Percentiles rank a stretch among this genome's conserved stretches.
Conservation (phyloP, 2,888 invertebrate species). For the Chironomus tentans region DNA sequence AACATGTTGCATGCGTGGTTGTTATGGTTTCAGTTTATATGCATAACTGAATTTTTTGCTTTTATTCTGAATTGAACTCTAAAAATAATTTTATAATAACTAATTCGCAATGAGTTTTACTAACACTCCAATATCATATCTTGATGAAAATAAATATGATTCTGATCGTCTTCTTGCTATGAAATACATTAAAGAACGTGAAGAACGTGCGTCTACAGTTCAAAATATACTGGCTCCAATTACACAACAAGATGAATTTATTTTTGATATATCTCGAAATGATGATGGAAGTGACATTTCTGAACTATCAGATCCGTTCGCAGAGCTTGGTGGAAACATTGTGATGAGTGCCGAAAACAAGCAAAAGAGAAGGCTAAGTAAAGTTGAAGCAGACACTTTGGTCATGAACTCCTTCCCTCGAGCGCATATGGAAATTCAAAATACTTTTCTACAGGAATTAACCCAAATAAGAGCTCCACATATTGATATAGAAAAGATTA, state of each 20-base stretch:
- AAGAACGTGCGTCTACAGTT: neutral
- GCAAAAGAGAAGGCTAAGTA: slow-evolving; percentile 8
- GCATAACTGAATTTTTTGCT: neutral
- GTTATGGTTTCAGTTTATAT: too few relatives aligned
- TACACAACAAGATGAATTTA: slow-evolving; percentile 9
- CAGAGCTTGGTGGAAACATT: slow-evolving; percentile 2
- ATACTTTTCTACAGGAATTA: neutral
- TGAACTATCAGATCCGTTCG: slow-evolving; percentile 18
- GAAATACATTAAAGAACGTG: slow-evolving; percentile 16
- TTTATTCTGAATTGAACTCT: neutral
- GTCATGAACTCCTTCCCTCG: slow-evolving; percentile 16
- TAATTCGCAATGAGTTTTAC: neutral
- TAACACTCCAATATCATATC: slow-evolving; percentile 10
- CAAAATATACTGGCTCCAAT: slow-evolving; percentile 20
- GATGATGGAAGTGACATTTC: neutral
- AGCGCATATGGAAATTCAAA: slow-evolving; percentile 6
- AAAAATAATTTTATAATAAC: neutral
- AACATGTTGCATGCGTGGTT: too few relatives aligned
- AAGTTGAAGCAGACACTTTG: slow-evolving; percentile 14
- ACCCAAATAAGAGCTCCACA: neutral
- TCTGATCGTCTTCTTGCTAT: neutral
- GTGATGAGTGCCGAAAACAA: neutral
- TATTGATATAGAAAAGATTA: slow-evolving; percentile 1
- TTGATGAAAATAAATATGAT: slow-evolving; percentile 15
- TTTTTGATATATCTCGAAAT: neutral